Evolutionary conservation across 2,113 vertebrate genomes (phyloP), one percentile per base, ranked within the genome.

Genomic region (Labeo rohita): DNA sequence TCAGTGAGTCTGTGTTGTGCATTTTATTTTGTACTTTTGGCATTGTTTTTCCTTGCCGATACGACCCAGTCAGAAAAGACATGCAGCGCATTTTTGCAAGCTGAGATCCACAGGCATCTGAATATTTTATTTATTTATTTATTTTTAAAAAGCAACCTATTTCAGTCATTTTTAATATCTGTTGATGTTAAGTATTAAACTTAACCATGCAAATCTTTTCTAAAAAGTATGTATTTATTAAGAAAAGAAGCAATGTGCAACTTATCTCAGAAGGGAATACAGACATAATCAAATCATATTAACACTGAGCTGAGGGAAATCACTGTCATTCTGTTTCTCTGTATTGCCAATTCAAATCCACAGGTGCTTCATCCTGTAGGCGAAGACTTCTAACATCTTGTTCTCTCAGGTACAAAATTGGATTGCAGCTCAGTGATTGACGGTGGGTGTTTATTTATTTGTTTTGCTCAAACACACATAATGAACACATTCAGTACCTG

Each of bases 321-420:
- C 23, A 39, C 61, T 68, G 21, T 70, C 80, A 82, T 82, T 56
- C 16, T 56, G 65, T n/a, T 23, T 70, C 59, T 65, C 28, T 73
- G 34, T 54, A 21, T 73, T 56, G 66, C 23, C 6, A 56, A 83
- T 68, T 70, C 47, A 1, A 8, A 66, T 8, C 36, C 11, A 73
- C 65, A 83, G 81, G 49, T 83, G 50, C 49, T 72, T 28, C 8
- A 54, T 82, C 28, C 11, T 5, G 66, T 72, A 10, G 65, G 50
- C 49, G 12, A 83, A 73, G 81, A 72, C 49, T 23, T 83, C 50
- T n/a, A 52, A 47, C 28, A 39, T 83, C 49, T 56, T 49, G 34
- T 15, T 83, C 81, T 28, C 43, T 56, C 50, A 6, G 3, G 47
- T 50, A 43, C 6, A 70, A 43, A 56, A 73, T 56, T 56, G 16